Evolutionary conservation across 2,888 invertebrate genomes (phyloP).

Genomic region (Agriopis leucophaearia): DNA sequence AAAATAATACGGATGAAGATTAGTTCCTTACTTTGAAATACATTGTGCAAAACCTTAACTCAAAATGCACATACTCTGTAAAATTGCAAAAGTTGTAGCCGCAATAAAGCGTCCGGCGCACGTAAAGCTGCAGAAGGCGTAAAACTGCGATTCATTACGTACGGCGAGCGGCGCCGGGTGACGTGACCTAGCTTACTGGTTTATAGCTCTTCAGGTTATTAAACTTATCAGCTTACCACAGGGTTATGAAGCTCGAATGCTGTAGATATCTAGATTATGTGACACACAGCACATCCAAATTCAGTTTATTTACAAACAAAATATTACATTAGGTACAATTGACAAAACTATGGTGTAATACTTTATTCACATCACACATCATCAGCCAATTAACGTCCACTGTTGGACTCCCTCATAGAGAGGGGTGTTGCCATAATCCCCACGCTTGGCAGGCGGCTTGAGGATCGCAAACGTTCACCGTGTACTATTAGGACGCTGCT

Average conservation of each 20-base stretch:
- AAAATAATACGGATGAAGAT: too few relatives aligned
- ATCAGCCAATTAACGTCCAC: too few relatives aligned
- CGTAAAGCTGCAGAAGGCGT: slow-evolving; percentile 50
- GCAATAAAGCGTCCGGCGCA: slow-evolving; percentile 19
- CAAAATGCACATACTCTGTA: background rate
- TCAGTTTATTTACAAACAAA: too few relatives aligned
- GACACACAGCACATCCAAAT: background rate
- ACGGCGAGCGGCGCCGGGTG: slow-evolving; percentile 26
- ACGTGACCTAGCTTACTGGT: slow-evolving; percentile 27
- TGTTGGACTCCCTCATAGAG: too few relatives aligned
- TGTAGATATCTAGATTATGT: background rate
- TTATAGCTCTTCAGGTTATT: slow-evolving; percentile 40
- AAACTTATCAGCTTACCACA: slow-evolving; percentile 34
- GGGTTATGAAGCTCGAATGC: slow-evolving; percentile 18
- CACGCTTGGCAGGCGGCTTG: too few relatives aligned
- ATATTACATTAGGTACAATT: too few relatives aligned
- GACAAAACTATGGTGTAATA: too few relatives aligned
- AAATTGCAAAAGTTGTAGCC: slow-evolving; percentile 25
- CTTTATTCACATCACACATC: too few relatives aligned
- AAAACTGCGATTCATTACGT: slow-evolving; percentile 43
- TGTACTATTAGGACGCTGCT: too few relatives aligned
- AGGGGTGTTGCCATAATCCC: too few relatives aligned
- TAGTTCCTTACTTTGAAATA: background rate
- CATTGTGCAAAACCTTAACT: background rate
- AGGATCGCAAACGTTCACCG: too few relatives aligned